Percentiles rank a stretch among this genome's conserved stretches.
phyloP scores from a whole-genome alignment of 2,797 vertebrate species.

The Acrossocheilus wenchowensis region DNA sequence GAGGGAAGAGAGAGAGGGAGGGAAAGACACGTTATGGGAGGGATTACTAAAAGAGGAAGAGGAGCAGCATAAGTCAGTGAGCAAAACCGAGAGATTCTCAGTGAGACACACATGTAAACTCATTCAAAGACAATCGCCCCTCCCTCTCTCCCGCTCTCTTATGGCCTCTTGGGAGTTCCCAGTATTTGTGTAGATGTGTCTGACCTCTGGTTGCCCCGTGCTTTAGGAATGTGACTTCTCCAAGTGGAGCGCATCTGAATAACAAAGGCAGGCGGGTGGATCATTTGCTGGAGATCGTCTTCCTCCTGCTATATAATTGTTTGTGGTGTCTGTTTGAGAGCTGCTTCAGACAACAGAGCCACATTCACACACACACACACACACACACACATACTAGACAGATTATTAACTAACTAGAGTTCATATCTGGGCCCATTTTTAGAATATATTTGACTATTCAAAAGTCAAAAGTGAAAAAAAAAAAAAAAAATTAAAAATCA shows the following conservation, averaged over 20 bases:
- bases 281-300: slow-evolving; percentile 54
- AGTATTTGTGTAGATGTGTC: slow-evolving; percentile 47
- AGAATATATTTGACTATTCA: background rate
- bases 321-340: slow-evolving; percentile 47
- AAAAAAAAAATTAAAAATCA: background rate
- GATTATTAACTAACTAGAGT: slow-evolving; percentile 8
- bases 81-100: slow-evolving; percentile 40
- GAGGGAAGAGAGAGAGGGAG: slow-evolving; percentile 38
- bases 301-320: slow-evolving; percentile 36
- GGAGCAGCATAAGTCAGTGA: slow-evolving; percentile 47
- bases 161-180: slow-evolving; percentile 52
- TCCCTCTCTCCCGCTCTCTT: slow-evolving; percentile 17
- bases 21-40: slow-evolving; percentile 43
- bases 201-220: slow-evolving; percentile 71
- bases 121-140: slow-evolving; percentile 44
- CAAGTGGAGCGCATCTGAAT: slow-evolving; percentile 68
- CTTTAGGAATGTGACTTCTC: slow-evolving; percentile 69
- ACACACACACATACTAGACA: background rate
- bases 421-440: slow-evolving; percentile 11
- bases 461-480: background rate
- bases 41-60: slow-evolving; percentile 50
- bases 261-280: slow-evolving; percentile 66
- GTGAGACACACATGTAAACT: slow-evolving; percentile 44
- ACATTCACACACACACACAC: background rate
- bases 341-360: slow-evolving; percentile 2